Base-by-base conservation (phyloP, 2,888 invertebrate genomes). In the Tenthredo amoena region DNA sequence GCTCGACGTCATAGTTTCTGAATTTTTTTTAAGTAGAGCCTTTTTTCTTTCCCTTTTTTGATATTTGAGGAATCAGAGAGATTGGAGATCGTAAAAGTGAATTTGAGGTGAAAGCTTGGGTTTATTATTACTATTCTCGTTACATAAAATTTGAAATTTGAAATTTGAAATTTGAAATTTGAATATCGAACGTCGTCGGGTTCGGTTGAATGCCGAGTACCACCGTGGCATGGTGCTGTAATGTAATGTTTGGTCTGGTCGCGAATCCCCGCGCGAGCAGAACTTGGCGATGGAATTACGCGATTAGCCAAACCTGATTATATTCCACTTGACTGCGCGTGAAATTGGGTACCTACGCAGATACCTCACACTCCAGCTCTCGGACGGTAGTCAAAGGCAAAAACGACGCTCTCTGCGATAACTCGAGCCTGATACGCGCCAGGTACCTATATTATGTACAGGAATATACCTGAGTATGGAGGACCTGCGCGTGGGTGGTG, bases 241-340 rank as follows among this genome's bases (percentile, higher is more conserved):
- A 43, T 47, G 47, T 47, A 47, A 47, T 47, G 15, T 47, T 68
- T 55, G 34, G 26, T 55, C 55, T 43, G 47, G 71, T 83, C 68
- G 68, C 68, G 43, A 68, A 40, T 65, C 26, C 81, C 43, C 15
- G 10, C 26, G 12, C 37, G 81, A 37, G 81, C 26, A 81, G 40
- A 81, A 81, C 83, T 83, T 68, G 82, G 47, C 84, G 86, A 87
- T 87, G 87, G 84, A 84, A 83, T 86, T 86, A 85, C 65, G 87
- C 84, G 87, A 86, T 86, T 86, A 86, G 85, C 87, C 87, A 85
- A 86, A 86, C 86, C 81, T 84, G 85, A 87, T 87, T 88, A 86
- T 86, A 87, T 88, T 87, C 86, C 86, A 86, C 85, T 87, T 84
- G 86, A 87, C 87, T 86, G 86, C 83, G 86, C 87, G 86, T 84